These are phyloP conservation scores for Mallotus villosus DNA, from an alignment of 2,797 vertebrate genomes.

Conservation along the genomic window DNA sequence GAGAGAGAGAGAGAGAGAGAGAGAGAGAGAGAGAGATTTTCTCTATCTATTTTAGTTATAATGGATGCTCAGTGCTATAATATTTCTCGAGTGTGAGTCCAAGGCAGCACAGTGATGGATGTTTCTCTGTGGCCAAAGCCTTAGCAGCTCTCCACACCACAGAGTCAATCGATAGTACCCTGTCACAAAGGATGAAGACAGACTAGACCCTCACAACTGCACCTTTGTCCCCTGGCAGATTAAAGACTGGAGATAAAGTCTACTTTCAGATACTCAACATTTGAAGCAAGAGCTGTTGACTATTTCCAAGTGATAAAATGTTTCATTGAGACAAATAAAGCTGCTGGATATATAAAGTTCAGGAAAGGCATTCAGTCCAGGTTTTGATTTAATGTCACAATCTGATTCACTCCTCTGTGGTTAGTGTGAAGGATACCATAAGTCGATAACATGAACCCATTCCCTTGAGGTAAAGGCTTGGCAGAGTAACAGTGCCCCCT, in stretches of 20 bases:
- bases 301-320: not conserved
- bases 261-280: constrained; percentile 22
- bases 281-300: not conserved
- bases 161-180: constrained; percentile 54
- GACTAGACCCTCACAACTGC: constrained; percentile 24
- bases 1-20: not conserved
- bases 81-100: constrained; percentile 38
- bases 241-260: constrained; percentile 44
- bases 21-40: not conserved
- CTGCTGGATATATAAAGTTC: constrained; percentile 3
- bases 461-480: not conserved
- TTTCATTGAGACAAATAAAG: constrained; percentile 18
- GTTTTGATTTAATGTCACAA: too few species aligned
- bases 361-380: constrained; percentile 2
- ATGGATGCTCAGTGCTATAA: constrained; percentile 48
- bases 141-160: constrained; percentile 42
- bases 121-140: constrained; percentile 37
- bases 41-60: constrained; percentile 59
- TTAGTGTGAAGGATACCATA: too few species aligned
- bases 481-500: constrained; percentile 51
- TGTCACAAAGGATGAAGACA: constrained; percentile 29
- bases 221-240: constrained; percentile 34
- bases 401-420: not conserved
- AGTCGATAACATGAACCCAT: too few species aligned
- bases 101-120: constrained; percentile 56